These are phyloP conservation scores for Stigmatopora nigra DNA, from an alignment of 2,113 vertebrate species.

Conservation along the genomic window DNA sequence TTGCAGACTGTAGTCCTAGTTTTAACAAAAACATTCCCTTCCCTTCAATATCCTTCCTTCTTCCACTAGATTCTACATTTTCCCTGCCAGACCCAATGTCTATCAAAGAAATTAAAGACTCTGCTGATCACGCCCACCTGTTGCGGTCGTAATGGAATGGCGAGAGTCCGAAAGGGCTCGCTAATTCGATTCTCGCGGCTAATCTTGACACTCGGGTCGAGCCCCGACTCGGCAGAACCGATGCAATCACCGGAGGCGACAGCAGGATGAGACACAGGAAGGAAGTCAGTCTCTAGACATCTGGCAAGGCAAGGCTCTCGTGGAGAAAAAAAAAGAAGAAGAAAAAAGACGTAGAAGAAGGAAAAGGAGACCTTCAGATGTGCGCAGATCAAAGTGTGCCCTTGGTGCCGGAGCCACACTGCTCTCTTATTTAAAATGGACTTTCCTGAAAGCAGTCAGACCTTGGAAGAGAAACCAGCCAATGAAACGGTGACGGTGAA, in stretches of 20 bases:
- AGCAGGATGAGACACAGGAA: conserved; percentile 69
- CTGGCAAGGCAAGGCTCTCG: conserved; percentile 63
- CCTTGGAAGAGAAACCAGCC: conserved; percentile 42
- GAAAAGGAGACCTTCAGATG: conserved; percentile 52
- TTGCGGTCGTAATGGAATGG: conserved; percentile 47
- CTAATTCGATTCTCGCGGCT: conserved; percentile 60
- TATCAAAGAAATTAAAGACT: conserved; percentile 41
- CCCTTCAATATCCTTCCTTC: not conserved
- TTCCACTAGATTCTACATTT: not conserved
- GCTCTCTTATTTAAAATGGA: conserved; percentile 69
- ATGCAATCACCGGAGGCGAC: conserved; percentile 59
- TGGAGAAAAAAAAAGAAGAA: conserved; percentile 18
- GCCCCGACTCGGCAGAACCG: conserved; percentile 36
- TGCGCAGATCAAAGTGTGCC: conserved; percentile 68
- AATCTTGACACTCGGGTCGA: conserved; percentile 54
- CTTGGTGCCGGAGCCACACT: conserved; percentile 60
- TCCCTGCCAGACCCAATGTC: conserved; percentile 30
- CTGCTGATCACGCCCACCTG: conserved; percentile 52
- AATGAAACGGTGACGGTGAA: conserved; percentile 36
- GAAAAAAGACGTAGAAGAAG: too few relatives aligned
- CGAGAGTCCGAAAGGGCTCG: conserved; percentile 49
- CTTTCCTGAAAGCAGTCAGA: conserved; percentile 60
- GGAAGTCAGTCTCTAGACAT: conserved; percentile 69
- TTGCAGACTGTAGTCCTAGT: not conserved
- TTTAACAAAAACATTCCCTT: not conserved